A percentile compares a stretch with the other conserved stretches of the same genome.
These are phyloP conservation scores for Stomatorhinus walkeri DNA, from an alignment of 2,797 vertebrate genomes.

Conservation along the genomic window DNA sequence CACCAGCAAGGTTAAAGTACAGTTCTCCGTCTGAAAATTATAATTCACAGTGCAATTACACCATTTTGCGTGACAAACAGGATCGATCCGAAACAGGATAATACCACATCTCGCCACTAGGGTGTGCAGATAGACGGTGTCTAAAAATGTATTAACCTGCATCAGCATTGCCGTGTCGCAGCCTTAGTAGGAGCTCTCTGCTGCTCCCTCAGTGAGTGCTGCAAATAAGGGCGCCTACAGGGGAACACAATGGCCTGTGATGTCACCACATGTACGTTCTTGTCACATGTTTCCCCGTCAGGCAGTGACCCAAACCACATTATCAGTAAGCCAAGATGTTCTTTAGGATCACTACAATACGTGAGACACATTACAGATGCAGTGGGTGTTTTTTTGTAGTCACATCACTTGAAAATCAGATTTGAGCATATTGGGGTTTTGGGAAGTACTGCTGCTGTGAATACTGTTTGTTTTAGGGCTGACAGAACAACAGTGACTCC, in stretches of 20 bases:
- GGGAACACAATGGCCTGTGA: neutral
- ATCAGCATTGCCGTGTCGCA: neutral
- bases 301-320: neutral
- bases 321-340: neutral
- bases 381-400: neutral
- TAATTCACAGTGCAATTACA: neutral
- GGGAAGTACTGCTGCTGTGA: neutral
- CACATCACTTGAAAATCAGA: neutral
- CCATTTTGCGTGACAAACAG: neutral
- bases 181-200: neutral
- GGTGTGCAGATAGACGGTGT: neutral
- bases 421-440: neutral
- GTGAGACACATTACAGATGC: neutral
- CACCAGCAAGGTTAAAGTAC: neutral
- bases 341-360: neutral
- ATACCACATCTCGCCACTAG: neutral
- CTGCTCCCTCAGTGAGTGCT: neutral
- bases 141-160: neutral
- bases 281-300: neutral
- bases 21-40: neutral
- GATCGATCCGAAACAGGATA: neutral
- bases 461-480: neutral
- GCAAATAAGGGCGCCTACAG: neutral
- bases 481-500: neutral
- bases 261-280: neutral